Evolutionary conservation across 2,797 vertebrate genomes (phyloP).

Genomic region (Pseudocheirus occidentalis): DNA sequence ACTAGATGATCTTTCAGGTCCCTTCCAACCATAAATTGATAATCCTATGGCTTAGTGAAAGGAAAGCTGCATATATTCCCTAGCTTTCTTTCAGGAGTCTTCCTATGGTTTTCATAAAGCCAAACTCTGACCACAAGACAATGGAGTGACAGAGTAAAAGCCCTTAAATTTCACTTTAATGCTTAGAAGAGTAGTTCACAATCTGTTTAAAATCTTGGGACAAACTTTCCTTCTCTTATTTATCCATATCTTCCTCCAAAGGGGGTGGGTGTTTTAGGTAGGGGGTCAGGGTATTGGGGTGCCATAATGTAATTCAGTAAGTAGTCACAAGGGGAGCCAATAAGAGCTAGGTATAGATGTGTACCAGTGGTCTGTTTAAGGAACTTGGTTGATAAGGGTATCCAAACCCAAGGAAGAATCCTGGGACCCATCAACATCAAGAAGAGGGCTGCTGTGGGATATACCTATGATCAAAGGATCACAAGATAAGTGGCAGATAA

Average conservation of each 20-base stretch:
- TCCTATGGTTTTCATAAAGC: constrained; percentile 3
- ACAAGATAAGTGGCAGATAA: neutral
- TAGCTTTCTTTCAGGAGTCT: constrained; percentile 26
- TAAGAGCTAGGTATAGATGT: neutral
- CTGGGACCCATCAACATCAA: neutral
- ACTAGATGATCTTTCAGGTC: neutral
- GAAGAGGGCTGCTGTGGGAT: neutral
- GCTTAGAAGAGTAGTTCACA: constrained; percentile 17
- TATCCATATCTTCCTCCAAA: neutral
- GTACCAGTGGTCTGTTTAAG: neutral
- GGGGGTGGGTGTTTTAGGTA: neutral
- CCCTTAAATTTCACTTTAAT: neutral
- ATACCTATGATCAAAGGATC: neutral
- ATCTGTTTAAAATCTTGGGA: neutral
- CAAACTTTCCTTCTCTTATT: neutral
- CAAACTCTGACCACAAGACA: constrained; percentile 26
- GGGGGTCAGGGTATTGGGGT: neutral
- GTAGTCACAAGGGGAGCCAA: neutral
- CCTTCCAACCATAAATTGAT: neutral
- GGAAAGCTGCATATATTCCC: neutral
- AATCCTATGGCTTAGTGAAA: neutral
- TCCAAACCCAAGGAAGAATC: neutral
- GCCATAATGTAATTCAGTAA: neutral
- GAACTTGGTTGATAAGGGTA: neutral
- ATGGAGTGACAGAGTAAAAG: neutral